Percentiles rank a stretch among this genome's conserved stretches.
Evolutionary conservation across 2,888 invertebrate genomes (phyloP).

Genomic region (Tortrix viridana): DNA sequence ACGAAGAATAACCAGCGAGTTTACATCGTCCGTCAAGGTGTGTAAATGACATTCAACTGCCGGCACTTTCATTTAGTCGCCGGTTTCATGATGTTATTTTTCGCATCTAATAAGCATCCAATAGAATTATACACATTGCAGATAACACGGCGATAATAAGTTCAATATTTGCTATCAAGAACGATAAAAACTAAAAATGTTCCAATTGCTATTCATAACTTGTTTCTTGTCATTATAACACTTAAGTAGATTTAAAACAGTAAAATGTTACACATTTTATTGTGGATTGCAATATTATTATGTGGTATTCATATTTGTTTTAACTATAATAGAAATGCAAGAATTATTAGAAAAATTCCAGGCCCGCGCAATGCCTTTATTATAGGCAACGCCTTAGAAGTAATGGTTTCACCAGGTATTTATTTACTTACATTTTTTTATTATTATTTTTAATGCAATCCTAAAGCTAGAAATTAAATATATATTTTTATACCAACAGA

Average conservation of each 20-base stretch:
- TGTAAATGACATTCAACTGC: too few relatives aligned
- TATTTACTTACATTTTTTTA: background rate
- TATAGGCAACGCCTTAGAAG: constrained; percentile 32
- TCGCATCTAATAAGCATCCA: too few relatives aligned
- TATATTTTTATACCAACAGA: constrained; percentile 19
- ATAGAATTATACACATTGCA: too few relatives aligned
- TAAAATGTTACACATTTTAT: constrained; percentile 29
- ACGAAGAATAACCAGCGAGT: too few relatives aligned
- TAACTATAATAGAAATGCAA: constrained; percentile 32
- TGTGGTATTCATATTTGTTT: constrained; percentile 25
- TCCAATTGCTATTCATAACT: too few relatives aligned
- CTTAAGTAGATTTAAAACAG: background rate
- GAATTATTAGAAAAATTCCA: constrained; percentile 34
- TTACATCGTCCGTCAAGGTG: too few relatives aligned
- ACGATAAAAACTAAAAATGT: too few relatives aligned
- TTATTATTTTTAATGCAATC: background rate
- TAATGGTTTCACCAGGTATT: constrained; percentile 36
- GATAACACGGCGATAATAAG: too few relatives aligned
- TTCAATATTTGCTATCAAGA: too few relatives aligned
- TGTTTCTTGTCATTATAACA: background rate
- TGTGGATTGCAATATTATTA: constrained; percentile 16
- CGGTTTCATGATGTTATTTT: too few relatives aligned
- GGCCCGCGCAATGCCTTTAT: constrained; percentile 32
- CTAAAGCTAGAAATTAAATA: background rate
- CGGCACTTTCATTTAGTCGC: too few relatives aligned